These are phyloP conservation scores for Graptemys geographica DNA, from an alignment of 2,797 vertebrate genomes.

Conservation along the genomic window DNA sequence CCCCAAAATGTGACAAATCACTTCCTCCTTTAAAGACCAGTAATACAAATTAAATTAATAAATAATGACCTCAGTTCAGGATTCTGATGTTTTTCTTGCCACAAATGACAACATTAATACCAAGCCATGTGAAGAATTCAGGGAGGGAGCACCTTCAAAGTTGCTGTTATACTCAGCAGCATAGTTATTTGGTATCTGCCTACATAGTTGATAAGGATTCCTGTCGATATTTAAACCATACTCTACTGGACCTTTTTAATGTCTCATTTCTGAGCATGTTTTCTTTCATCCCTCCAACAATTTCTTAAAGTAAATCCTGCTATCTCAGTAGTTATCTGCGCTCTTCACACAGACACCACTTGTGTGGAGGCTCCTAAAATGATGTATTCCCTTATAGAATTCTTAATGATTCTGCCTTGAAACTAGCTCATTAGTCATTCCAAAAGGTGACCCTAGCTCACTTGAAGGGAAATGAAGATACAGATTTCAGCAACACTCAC, in stretches of 20 bases:
- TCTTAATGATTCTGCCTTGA: constrained; percentile 3
- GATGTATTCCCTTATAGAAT: constrained; percentile 7
- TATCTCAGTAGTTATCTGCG: background rate
- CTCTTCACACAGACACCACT: background rate
- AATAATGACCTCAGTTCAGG: background rate
- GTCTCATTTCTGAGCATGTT: background rate
- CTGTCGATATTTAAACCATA: background rate
- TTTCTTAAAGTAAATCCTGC: background rate
- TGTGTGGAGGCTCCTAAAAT: background rate
- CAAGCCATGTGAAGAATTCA: background rate
- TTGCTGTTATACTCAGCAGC: background rate
- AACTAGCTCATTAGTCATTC: constrained; percentile 28
- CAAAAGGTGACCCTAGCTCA: background rate
- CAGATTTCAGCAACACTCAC: background rate
- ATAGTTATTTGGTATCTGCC: background rate
- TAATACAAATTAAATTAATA: background rate
- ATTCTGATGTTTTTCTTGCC: background rate
- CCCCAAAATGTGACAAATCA: background rate
- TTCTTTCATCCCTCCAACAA: background rate
- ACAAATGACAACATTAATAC: background rate
- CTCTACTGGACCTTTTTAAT: background rate
- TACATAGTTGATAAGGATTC: background rate
- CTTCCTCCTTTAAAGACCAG: background rate
- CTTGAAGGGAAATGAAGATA: background rate
- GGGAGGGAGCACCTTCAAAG: background rate